phyloP scores from a whole-genome alignment of 2,113 vertebrate species.

The Gadus macrocephalus region DNA sequence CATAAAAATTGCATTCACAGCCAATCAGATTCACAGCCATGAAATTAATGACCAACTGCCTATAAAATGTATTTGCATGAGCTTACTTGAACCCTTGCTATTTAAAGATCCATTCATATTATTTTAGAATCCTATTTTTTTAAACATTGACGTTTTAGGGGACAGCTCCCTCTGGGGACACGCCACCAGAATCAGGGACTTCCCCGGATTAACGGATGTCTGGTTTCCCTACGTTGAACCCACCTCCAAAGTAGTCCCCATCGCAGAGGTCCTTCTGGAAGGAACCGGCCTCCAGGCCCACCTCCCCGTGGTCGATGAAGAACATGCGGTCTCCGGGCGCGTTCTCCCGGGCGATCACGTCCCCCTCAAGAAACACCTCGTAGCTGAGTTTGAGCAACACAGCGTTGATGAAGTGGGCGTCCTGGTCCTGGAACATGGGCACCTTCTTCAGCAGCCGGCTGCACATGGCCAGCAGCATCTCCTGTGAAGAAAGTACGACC shows the following conservation, averaged over 20 bases:
- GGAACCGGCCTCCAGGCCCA: slow-evolving; percentile 53
- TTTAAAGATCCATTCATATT: no score
- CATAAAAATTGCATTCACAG: no score
- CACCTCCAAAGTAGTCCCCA: slow-evolving; percentile 1
- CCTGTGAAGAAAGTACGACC: slow-evolving; percentile 24
- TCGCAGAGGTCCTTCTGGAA: not conserved
- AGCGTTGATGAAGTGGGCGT: slow-evolving; percentile 61
- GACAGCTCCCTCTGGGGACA: no score
- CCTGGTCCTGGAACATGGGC: slow-evolving; percentile 57
- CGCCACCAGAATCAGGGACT: no score
- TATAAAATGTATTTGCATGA: no score
- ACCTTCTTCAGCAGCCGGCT: slow-evolving; percentile 60
- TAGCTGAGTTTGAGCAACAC: slow-evolving; percentile 51
- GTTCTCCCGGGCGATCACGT: slow-evolving; percentile 47
- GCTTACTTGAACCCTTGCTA: no score
- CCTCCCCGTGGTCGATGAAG: slow-evolving; percentile 63
- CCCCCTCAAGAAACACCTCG: slow-evolving; percentile 55
- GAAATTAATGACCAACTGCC: no score
- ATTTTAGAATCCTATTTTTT: no score
- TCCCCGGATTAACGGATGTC: no score
- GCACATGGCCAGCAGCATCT: slow-evolving; percentile 57
- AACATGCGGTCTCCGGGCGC: slow-evolving; percentile 66
- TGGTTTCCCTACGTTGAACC: no score
- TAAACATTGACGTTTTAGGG: no score
- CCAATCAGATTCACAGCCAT: no score